Evolutionary conservation across 2,113 vertebrate genomes (phyloP).

Genomic region (Eurypyga helias): DNA sequence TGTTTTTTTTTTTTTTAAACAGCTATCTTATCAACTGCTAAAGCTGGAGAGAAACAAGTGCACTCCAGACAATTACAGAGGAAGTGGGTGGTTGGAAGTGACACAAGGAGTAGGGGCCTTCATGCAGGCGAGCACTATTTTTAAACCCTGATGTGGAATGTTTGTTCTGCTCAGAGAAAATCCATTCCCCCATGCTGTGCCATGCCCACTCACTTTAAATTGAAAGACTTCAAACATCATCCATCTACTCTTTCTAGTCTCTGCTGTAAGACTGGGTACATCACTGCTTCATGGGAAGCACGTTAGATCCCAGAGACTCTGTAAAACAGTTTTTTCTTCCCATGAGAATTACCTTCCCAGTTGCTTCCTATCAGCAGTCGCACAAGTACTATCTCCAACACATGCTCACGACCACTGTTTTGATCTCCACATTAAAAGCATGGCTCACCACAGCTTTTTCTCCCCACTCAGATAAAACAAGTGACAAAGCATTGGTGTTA

Average conservation of each 20-base stretch:
- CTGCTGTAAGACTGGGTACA: background rate
- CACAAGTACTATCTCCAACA: background rate
- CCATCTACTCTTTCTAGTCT: background rate
- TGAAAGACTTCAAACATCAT: background rate
- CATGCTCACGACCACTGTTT: background rate
- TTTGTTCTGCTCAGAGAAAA: constrained; percentile 29
- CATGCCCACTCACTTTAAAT: background rate
- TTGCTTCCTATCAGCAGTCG: background rate
- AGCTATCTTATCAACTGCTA: background rate
- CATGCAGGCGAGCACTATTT: background rate
- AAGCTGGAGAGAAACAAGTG: constrained; percentile 7
- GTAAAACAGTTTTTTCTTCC: background rate
- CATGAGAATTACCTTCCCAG: background rate
- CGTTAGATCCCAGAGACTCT: background rate
- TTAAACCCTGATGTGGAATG: constrained; percentile 8
- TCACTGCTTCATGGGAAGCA: background rate
- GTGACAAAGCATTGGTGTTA: background rate
- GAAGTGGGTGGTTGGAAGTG: background rate
- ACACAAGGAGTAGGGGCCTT: background rate
- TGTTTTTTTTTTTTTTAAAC: background rate
- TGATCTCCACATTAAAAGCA: background rate
- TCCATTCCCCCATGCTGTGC: background rate
- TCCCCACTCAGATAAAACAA: background rate
- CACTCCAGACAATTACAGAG: background rate
- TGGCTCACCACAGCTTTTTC: background rate